Evolutionary conservation across 2,113 vertebrate genomes (phyloP), one percentile per base, ranked within the genome.

Genomic region (Chaetodon auriga): DNA sequence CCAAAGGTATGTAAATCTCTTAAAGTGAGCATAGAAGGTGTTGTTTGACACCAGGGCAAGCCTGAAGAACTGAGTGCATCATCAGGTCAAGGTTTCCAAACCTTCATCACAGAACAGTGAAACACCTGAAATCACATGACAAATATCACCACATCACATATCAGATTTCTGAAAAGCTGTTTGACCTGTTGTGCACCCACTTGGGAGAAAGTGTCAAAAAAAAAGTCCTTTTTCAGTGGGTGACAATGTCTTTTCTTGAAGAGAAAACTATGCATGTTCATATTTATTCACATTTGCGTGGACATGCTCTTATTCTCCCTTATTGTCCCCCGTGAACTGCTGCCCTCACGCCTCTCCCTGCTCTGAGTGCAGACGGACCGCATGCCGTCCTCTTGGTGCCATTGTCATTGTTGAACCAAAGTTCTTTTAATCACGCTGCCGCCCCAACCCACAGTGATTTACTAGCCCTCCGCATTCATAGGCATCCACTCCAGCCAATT

Each of bases 401-500:
- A 78, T 83, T 92, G 89, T 90, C 93, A 90, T 90, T 83, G 90
- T 87, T 79, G 85, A 87, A 82, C 84, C 84, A 83, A 89, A 93
- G 80, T 93, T 90, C 88, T 92, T 92, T 94, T 93, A 92, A 94
- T 94, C 93, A 93, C 87, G 36, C 21, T 4, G 5, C 69, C 12
- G 25, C 55, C 75, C 82, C 60, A 41, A 5, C 90, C 85, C 75
- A 6, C 79, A 8, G 4, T 90, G 93, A 94, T 94, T 94, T 94
- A 91, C 80, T 78, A 76, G 82, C 81, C 62, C 58, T 68, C 23
- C 6, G 18, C 92, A 82, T 87, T 83, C 89, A 91, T 83, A 68
- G 88, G 87, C 82, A 88, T 92, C 75, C 81, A 84, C 79, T 90
- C 86, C 81, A 90, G 93, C 94, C 92, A 94, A 95, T 93, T 91